These are phyloP conservation scores for Aphelenchoides bicaudatus DNA, from an alignment of 2,888 invertebrate genomes.

Conservation along the genomic window DNA sequence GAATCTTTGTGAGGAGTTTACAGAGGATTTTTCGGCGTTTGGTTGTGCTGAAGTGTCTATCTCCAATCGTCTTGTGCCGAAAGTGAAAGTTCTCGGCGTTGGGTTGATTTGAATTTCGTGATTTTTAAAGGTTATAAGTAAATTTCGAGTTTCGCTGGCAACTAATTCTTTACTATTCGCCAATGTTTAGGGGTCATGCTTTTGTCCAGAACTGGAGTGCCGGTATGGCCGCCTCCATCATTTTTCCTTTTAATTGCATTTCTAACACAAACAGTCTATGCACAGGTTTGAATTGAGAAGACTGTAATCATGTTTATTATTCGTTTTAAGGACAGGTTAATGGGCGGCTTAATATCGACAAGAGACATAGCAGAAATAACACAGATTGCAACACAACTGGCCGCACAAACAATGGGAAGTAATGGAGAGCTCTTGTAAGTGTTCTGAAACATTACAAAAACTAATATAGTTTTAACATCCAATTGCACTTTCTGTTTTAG, in stretches of 20 bases:
- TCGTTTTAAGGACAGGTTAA: conserved; percentile 6
- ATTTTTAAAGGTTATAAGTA: too few species aligned
- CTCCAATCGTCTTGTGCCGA: too few species aligned
- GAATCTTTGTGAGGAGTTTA: too few species aligned
- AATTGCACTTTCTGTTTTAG: conserved; percentile 17
- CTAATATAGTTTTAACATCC: background rate
- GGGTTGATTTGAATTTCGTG: too few species aligned
- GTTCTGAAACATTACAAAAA: background rate
- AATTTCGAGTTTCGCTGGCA: too few species aligned
- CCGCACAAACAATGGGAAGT: conserved; percentile 39
- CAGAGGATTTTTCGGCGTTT: too few species aligned
- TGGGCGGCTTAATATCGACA: conserved; percentile 31
- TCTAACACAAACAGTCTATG: background rate
- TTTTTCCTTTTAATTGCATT: conserved; percentile 7
- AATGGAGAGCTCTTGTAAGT: conserved; percentile 37
- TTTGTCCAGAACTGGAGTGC: conserved; percentile 10
- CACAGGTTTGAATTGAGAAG: background rate
- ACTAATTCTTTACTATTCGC: too few species aligned
- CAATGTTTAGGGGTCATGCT: background rate
- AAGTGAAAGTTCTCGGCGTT: too few species aligned
- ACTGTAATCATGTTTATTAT: background rate
- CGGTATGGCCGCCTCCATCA: conserved; percentile 18
- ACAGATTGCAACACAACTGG: conserved; percentile 40
- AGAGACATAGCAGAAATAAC: conserved; percentile 42
- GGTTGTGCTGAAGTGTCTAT: too few species aligned